Evolutionary conservation across 2,797 vertebrate genomes (phyloP).

Genomic region (Geotrypetes seraphini): DNA sequence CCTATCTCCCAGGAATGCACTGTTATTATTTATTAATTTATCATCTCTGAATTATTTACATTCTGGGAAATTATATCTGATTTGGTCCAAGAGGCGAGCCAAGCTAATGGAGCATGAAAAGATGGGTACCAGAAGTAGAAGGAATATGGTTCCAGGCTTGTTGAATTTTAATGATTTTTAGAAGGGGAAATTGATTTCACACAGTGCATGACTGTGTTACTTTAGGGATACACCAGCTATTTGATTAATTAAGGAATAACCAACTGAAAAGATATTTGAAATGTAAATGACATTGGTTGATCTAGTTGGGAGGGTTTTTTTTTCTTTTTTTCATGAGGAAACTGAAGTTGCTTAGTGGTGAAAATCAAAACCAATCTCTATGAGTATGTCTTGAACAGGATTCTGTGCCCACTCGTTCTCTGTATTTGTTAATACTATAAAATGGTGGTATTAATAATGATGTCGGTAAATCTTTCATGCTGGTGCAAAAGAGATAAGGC

Average conservation of each 20-base stretch:
- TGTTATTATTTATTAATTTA: slow-evolving; percentile 99
- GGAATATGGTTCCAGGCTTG: slow-evolving; percentile 55
- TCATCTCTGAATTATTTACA: slow-evolving; percentile 95
- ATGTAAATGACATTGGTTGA: slow-evolving; percentile 76
- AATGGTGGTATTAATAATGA: no score
- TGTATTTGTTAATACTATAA: no score
- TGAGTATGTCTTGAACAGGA: no score
- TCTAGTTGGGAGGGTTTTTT: no score
- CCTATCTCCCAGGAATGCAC: slow-evolving; percentile 74
- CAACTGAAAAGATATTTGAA: slow-evolving; percentile 68
- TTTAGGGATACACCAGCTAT: slow-evolving; percentile 69
- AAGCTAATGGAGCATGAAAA: slow-evolving; percentile 80
- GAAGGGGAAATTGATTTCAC: slow-evolving; percentile 70
- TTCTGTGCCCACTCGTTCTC: no score
- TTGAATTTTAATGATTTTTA: slow-evolving; percentile 73
- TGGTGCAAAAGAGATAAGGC: no score
- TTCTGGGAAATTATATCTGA: slow-evolving; percentile 70
- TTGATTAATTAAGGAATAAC: slow-evolving; percentile 72
- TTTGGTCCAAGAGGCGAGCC: slow-evolving; percentile 67
- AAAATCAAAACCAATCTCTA: slow-evolving; percentile 38
- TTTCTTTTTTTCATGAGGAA: slow-evolving; percentile 50
- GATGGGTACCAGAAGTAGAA: slow-evolving; percentile 56
- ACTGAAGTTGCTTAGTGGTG: slow-evolving; percentile 49
- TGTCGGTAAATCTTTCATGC: no score
- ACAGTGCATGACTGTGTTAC: slow-evolving; percentile 68